Conservation (phyloP, 92 coral and sea anemone genomes). For the Ricordea florida region DNA sequence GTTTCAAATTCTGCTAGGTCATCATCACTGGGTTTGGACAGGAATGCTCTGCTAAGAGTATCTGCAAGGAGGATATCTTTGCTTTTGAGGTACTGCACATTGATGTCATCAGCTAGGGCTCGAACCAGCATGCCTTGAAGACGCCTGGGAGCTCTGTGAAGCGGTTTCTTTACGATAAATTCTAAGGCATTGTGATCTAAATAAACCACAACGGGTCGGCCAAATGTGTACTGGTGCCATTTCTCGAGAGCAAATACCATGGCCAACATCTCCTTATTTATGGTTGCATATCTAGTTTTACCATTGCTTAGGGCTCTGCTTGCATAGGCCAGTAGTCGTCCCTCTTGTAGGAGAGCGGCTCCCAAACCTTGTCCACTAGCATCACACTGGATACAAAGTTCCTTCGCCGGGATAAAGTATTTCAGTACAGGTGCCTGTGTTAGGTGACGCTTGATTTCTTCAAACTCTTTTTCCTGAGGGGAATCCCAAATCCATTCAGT, state of each 20-base stretch:
- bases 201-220: slow-evolving; percentile 4
- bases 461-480: neutral
- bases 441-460: neutral
- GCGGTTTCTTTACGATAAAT: slow-evolving; percentile 23
- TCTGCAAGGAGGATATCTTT: slow-evolving; percentile 23
- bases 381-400: neutral
- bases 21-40: neutral
- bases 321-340: slow-evolving; percentile 15
- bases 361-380: slow-evolving; percentile 16
- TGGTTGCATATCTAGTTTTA: slow-evolving; percentile 4
- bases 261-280: slow-evolving; percentile 27
- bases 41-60: slow-evolving; percentile 1
- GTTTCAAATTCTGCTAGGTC: slow-evolving; percentile 5
- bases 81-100: slow-evolving; percentile 5
- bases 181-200: slow-evolving; percentile 28
- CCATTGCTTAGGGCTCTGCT: neutral
- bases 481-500: neutral
- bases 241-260: slow-evolving; percentile 19
- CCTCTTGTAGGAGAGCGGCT: slow-evolving; percentile 17
- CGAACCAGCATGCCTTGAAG: slow-evolving; percentile 29
- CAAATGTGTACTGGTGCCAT: slow-evolving; percentile 27
- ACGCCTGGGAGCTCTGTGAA: slow-evolving; percentile 19
- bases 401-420: slow-evolving; percentile 3
- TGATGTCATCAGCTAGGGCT: slow-evolving; percentile 7
- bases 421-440: neutral